Conservation (phyloP, 23 tunicate species). For the Halocynthia roretzi region DNA sequence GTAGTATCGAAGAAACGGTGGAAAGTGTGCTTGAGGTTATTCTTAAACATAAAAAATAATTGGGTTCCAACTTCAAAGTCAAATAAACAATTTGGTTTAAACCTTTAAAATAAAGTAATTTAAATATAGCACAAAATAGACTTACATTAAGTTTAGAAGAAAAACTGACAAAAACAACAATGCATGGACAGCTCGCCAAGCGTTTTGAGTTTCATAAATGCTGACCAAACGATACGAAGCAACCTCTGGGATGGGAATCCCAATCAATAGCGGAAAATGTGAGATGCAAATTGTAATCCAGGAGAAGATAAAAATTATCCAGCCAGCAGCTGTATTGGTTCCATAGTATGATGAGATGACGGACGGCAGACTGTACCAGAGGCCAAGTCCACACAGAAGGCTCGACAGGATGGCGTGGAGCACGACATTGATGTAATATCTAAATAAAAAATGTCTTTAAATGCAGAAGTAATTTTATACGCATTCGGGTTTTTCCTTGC, state of each 20-base stretch:
- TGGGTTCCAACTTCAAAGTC: too few relatives aligned
- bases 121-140: neutral
- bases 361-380: slow-evolving; percentile 42
- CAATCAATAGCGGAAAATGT: slow-evolving; percentile 40
- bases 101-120: neutral
- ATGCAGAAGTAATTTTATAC: too few relatives aligned
- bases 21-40: neutral
- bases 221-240: slow-evolving; percentile 57
- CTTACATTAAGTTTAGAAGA: neutral
- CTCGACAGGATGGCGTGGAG: slow-evolving; percentile 34
- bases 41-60: neutral
- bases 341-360: slow-evolving; percentile 17
- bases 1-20: slow-evolving; percentile 12
- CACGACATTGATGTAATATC: slow-evolving; percentile 30
- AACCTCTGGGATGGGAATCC: slow-evolving; percentile 50
- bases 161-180: slow-evolving; percentile 26
- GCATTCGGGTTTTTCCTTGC: too few relatives aligned
- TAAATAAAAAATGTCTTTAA: slow-evolving; percentile 16
- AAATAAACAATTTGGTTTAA: neutral
- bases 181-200: slow-evolving; percentile 52
- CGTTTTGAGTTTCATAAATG: slow-evolving; percentile 37
- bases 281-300: slow-evolving; percentile 62
- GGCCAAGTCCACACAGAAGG: slow-evolving; percentile 35
- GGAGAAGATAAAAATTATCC: slow-evolving; percentile 46
- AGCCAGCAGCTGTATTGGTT: slow-evolving; percentile 21